Evolutionary conservation across 2,797 vertebrate species (phyloP), one percentile per base, ranked within the genome.

Genomic region (Agapornis canus): DNA sequence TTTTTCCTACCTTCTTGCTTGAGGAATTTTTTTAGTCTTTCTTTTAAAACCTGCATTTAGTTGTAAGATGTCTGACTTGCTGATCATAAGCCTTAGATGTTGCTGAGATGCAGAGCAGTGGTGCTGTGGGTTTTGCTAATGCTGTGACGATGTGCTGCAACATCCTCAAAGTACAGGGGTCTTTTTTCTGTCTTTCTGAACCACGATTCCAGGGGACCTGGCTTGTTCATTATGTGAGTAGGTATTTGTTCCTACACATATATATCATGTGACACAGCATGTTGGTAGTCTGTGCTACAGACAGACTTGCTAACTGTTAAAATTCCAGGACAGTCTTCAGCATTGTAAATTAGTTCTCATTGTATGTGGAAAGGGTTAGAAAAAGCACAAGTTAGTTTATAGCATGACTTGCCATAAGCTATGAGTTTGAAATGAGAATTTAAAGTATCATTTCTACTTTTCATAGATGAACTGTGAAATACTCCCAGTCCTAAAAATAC

Each of bases 381-480:
- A 32, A 82, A 86, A 48, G 31, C 9, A 39, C 39, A 59, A 77
- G 25, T 73, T 75, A 17, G 25, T 37, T 91, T 83, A 49, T 49
- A 76, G 66, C 15, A 13, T 42, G 49, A 57, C 45, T 89, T 76
- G 7, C 5, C n/a, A 32, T 32, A 56, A 56, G 13, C 31, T 32
- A 22, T 19, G 25, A 75, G 37, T 64, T 78, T 25, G 79, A 91
- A 91, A 79, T 5, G 16, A 68, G 49, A 83, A 54, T 84, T 66
- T 42, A 39, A 88, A 26, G 12, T 84, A 52, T 70, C 37, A 19
- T 80, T 70, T 52, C 21, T 80, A 6, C 45, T 92, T 83, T 83
- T 88, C 69, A 54, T 42, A 81, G 92, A 83, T 45, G 4, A 32
- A 57, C 52, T 88, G 42, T 85, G 54, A 86, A 95, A 49, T 59